Base-by-base conservation (phyloP, 1,140 invertebrate genomes). In the Bicyclus anynana region DNA sequence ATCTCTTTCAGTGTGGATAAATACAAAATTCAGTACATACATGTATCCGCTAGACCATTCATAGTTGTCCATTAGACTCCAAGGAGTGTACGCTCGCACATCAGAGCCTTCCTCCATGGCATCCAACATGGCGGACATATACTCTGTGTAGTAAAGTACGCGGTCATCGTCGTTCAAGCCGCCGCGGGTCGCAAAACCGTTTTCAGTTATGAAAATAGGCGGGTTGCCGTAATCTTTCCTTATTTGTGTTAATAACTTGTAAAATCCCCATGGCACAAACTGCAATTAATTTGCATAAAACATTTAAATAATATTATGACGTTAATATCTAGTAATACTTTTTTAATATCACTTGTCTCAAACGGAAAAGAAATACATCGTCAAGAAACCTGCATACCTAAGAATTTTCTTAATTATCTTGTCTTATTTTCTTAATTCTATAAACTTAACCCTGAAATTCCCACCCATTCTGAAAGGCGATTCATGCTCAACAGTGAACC, bases 51-150 rank as follows among this genome's bases (percentile, higher is more conserved):
- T 66, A 7, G 77, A 63, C 91, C 92, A 93, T 77, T 93, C 92
- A 62, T 93, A 92, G 65, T 92, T 93, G 62, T 94, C 93, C 82
- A 93, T 85, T 4, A 94, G 67, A 27, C 90, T 91, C 93, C 93
- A 94, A 2, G 86, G 84, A 13, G 90, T 90, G 62, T 93, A 94
- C 0, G 82, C 91, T 23, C 42, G 59, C 2, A 89, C 50, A 52
- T 88, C 74, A 14, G 72, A 78, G 3, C 74, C 78, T 2, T 84
- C 77, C 0, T 79, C 74, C 6, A 87, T 77, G 0, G 85, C 81
- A 20, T 85, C 74, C 16, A 80, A 51, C 53, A 87, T 51, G 5
- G 72, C 73, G 17, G 33, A 26, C 2, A 86, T 47, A 52, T 87
- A 94, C 3, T 65, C 69, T 63, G 72, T 72, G 33, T 86, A 88